A percentile compares a stretch with the other conserved stretches of the same genome.
phyloP scores from a whole-genome alignment of 2,113 vertebrate genomes.

The Synodontis membranacea region DNA sequence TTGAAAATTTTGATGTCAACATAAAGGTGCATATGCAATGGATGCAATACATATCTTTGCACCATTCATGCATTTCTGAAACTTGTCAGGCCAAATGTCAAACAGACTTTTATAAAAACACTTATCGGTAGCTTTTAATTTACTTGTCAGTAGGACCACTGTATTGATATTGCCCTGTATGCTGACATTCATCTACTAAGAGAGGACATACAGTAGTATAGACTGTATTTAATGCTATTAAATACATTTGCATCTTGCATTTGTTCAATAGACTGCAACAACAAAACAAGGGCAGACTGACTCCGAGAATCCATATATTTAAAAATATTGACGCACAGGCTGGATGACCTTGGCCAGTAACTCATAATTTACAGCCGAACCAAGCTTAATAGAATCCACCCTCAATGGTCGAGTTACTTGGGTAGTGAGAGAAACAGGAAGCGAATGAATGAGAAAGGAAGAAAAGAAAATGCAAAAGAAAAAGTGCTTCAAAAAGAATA shows the following conservation, averaged over 20 bases:
- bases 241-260: too few relatives aligned
- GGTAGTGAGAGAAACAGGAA: constrained; percentile 25
- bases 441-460: neutral
- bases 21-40: neutral
- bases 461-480: neutral
- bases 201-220: neutral
- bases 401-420: constrained; percentile 43
- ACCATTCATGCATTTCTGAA: neutral
- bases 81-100: neutral
- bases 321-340: constrained; percentile 35
- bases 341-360: constrained; percentile 53
- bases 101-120: constrained; percentile 18
- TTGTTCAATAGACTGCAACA: constrained; percentile 23
- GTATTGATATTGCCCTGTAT: constrained; percentile 23
- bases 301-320: constrained; percentile 44
- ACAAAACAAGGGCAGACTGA: constrained; percentile 37
- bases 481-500: neutral
- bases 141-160: neutral
- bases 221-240: constrained; percentile 35
- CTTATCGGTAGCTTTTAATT: neutral
- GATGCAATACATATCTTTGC: neutral
- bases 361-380: constrained; percentile 50
- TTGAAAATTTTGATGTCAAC: neutral
- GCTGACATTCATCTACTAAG: constrained; percentile 4
- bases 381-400: constrained; percentile 49